Percentiles rank a stretch among this genome's conserved stretches.
These are phyloP conservation scores for Erebia aethiops DNA, from an alignment of 2,888 invertebrate species.

Conservation along the genomic window DNA sequence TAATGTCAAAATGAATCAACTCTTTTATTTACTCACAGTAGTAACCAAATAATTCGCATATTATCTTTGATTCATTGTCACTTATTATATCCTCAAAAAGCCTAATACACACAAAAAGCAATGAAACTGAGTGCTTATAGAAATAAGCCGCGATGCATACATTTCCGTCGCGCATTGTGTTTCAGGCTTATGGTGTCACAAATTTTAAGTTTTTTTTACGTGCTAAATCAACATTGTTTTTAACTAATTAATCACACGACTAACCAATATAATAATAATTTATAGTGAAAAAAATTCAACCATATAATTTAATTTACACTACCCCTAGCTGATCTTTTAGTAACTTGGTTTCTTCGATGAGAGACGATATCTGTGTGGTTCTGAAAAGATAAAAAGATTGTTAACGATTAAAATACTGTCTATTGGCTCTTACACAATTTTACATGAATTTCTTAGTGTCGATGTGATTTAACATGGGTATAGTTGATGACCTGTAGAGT, in stretches of 20 bases:
- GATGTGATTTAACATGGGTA: no score
- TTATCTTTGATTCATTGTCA: neutral
- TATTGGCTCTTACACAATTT: neutral
- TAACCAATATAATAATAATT: neutral
- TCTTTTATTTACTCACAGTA: slow-evolving; percentile 15
- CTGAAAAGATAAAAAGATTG: slow-evolving; percentile 70
- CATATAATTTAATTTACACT: slow-evolving; percentile 49
- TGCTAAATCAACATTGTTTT: neutral
- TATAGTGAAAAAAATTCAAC: slow-evolving; percentile 13
- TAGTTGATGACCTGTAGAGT: no score
- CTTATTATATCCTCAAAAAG: neutral
- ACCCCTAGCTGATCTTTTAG: slow-evolving; percentile 78
- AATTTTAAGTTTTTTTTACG: neutral
- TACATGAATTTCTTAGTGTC: no score
- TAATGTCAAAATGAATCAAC: slow-evolving; percentile 17
- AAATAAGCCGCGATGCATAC: no score
- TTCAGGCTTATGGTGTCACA: neutral
- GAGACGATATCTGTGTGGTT: slow-evolving; percentile 85
- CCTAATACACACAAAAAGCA: neutral
- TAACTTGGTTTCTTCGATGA: slow-evolving; percentile 86
- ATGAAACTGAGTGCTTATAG: no score
- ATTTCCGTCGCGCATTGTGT: neutral
- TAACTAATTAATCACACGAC: neutral
- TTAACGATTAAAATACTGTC: neutral
- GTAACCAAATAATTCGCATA: neutral